Percentiles rank a stretch among this genome's conserved stretches.
Evolutionary conservation across 2,797 vertebrate genomes (phyloP).

Genomic region (Nasua narica): DNA sequence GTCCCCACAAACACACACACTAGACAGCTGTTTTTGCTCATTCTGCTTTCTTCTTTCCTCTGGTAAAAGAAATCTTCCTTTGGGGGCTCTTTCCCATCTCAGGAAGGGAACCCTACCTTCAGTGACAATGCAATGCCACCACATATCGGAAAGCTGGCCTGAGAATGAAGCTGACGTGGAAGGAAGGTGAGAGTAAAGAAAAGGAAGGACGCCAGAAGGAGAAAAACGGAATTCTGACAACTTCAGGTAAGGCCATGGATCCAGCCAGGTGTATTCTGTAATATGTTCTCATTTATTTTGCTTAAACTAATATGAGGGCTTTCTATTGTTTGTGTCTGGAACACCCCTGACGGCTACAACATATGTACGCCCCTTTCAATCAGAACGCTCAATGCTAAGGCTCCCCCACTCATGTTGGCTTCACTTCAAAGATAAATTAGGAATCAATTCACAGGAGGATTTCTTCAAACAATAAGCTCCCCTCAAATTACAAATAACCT

Average conservation of each 20-base stretch:
- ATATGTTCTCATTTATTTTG: background rate
- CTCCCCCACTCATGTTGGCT: background rate
- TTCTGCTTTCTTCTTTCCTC: background rate
- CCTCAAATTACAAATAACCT: background rate
- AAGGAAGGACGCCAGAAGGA: background rate
- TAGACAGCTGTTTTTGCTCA: background rate
- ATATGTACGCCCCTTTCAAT: background rate
- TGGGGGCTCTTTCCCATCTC: background rate
- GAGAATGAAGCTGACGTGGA: background rate
- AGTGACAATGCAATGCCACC: background rate
- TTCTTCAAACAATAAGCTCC: slow-evolving; percentile 25
- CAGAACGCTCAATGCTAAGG: background rate
- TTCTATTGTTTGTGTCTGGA: background rate
- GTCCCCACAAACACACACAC: background rate
- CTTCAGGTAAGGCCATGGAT: background rate
- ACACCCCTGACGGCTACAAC: background rate
- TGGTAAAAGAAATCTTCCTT: background rate
- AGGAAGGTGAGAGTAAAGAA: background rate
- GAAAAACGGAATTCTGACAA: background rate
- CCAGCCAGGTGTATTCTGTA: background rate
- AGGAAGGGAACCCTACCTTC: background rate
- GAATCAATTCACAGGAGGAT: background rate
- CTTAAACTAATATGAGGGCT: background rate
- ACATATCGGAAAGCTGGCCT: background rate
- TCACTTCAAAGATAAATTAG: slow-evolving; percentile 41